Evolutionary conservation across 2,797 vertebrate genomes (phyloP), one percentile per base, ranked within the genome.

Genomic region (Takifugu ocellatus): DNA sequence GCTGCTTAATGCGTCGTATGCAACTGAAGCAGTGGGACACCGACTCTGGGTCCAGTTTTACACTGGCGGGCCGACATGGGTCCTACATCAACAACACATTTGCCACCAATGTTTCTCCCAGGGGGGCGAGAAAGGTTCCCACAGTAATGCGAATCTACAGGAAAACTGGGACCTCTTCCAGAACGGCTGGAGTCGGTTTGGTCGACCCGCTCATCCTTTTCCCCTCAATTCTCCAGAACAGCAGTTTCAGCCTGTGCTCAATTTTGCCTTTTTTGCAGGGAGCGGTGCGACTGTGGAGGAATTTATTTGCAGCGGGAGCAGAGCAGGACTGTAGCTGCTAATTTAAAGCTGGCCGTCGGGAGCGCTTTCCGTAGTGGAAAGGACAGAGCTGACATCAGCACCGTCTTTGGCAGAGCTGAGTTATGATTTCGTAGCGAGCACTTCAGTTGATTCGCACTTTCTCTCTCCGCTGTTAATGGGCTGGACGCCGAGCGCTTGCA

Each of bases 371-470:
- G 46, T 57, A 10, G 48, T 12, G 47, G 59, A 59, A 63, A 77
- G 71, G 71, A 58, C 68, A 54, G 56, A 36, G 52, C 72, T 72
- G 59, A 78, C 64, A 61, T 80, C 73, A 74, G 75, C 70, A 39
- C n/a, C 69, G 36, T 77, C 59, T 49, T 17, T 25, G 25, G 27
- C 58, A 51, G 1, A n/a, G 64, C 56, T 52, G 54, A 71, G 15
- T 50, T 70, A 12, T 48, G 51, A 63, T 63, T 63, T 67, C 27
- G 5, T 25, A 63, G 64, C 73, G 66, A 50, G 53, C 48, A 53
- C 74, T 77, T 33, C 27, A 27, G 49, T 62, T 52, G 57, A 48
- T 73, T 67, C 59, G 17, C 62, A 51, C 31, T 62, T 68, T 56
- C 61, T 77, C 33, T 74, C 43, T 63, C 12, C 27, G 51, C 47